phyloP scores from a whole-genome alignment of 2,797 vertebrate genomes.

The Chrosomus eos region DNA sequence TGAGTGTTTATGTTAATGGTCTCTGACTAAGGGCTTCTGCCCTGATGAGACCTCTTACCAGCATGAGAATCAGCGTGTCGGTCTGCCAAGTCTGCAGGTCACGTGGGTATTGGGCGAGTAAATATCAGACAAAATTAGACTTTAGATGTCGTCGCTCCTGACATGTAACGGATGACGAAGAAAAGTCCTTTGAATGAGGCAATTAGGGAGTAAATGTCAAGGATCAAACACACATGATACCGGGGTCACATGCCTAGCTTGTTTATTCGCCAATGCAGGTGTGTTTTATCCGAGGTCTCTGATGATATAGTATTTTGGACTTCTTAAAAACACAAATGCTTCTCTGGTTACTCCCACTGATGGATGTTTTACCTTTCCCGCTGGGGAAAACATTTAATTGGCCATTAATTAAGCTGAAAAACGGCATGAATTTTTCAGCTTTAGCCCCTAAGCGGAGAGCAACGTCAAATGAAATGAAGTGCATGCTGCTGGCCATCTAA shows the following conservation, averaged over 20 bases:
- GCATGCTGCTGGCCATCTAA: neutral
- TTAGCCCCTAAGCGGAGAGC: neutral
- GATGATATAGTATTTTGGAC: slow-evolving; percentile 5
- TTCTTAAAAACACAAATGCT: neutral
- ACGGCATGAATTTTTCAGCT: slow-evolving; percentile 5
- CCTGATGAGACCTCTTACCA: slow-evolving; percentile 66
- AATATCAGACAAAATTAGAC: slow-evolving; percentile 59
- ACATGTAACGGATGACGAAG: slow-evolving; percentile 49
- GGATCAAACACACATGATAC: slow-evolving; percentile 62
- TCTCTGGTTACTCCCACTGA: neutral
- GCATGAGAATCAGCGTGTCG: slow-evolving; percentile 3
- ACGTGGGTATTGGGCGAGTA: slow-evolving; percentile 51
- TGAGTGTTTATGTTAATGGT: slow-evolving; percentile 70
- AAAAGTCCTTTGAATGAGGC: slow-evolving; percentile 54
- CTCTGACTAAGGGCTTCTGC: slow-evolving; percentile 67
- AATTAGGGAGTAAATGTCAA: slow-evolving; percentile 72
- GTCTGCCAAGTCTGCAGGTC: neutral
- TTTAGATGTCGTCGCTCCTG: slow-evolving; percentile 56
- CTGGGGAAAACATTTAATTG: slow-evolving; percentile 30
- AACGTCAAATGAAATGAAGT: slow-evolving; percentile 8
- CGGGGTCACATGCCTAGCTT: slow-evolving; percentile 36
- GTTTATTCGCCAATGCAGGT: neutral
- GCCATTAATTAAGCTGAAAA: slow-evolving; percentile 38
- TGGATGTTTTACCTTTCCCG: neutral
- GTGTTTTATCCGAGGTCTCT: slow-evolving; percentile 2